Evolutionary conservation across 2,113 vertebrate genomes (phyloP).

Genomic region (Anoura caudifer): DNA sequence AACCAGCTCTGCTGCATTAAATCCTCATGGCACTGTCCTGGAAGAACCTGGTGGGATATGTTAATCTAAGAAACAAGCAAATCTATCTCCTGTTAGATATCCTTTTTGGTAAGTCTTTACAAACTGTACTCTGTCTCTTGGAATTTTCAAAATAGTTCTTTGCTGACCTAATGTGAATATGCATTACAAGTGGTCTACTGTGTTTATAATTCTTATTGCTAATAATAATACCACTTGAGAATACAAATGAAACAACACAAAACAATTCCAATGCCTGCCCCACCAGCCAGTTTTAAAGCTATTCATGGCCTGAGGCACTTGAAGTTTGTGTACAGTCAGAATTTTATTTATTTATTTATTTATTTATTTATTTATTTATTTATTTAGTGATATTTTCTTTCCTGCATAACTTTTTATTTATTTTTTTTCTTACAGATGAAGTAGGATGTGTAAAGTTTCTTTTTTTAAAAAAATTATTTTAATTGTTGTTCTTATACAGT

Average conservation of each 20-base stretch:
- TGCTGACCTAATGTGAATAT: background rate
- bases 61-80: background rate
- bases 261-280: background rate
- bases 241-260: background rate
- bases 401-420: too few species aligned
- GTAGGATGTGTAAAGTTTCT: too few species aligned
- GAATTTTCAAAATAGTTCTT: background rate
- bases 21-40: background rate
- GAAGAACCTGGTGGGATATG: background rate
- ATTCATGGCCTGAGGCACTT: background rate
- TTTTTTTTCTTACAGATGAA: too few species aligned
- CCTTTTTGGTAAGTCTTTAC: background rate
- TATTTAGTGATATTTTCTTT: too few species aligned
- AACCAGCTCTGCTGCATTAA: background rate
- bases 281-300: background rate
- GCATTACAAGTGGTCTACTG: background rate
- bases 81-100: background rate
- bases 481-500: too few species aligned
- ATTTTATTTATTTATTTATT: too few species aligned
- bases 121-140: background rate
- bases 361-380: too few species aligned
- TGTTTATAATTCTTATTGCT: conserved; percentile 4
- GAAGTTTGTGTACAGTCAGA: background rate
- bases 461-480: too few species aligned
- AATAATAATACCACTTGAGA: background rate